These are phyloP conservation scores for Quiscalus mexicanus DNA, from an alignment of 2,113 vertebrate genomes.

Conservation along the genomic window DNA sequence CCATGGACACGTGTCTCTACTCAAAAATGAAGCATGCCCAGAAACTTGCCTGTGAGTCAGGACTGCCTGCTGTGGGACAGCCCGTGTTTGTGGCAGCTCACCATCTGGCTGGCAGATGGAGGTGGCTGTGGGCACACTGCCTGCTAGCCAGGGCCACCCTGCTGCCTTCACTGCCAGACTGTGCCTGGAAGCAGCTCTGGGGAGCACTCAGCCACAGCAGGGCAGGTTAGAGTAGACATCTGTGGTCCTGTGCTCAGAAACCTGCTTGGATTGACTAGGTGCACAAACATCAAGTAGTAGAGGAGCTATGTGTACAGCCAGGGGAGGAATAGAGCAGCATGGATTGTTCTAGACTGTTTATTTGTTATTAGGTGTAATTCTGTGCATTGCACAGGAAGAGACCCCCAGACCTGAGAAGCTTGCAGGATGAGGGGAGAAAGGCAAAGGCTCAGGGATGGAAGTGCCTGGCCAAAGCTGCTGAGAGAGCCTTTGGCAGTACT, in stretches of 20 bases:
- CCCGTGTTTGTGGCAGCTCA: background rate
- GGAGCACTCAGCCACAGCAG: background rate
- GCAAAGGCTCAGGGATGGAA: background rate
- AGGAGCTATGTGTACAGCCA: background rate
- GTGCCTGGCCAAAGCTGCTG: fast-evolving
- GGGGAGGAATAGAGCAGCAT: background rate
- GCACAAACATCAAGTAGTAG: background rate
- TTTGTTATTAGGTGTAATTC: background rate
- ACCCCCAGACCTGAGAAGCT: background rate
- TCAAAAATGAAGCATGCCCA: background rate
- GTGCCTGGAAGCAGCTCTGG: background rate
- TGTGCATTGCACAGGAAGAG: background rate
- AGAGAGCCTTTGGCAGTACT: background rate
- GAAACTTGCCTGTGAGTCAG: background rate
- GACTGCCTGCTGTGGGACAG: background rate
- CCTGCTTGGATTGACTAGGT: background rate
- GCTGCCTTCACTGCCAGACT: background rate
- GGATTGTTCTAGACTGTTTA: background rate
- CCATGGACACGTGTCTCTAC: fast-evolving
- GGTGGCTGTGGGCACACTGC: background rate
- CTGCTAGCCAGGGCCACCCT: background rate
- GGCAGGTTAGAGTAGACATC: background rate
- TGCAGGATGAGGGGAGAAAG: background rate
- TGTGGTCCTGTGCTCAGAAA: background rate
- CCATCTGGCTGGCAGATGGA: background rate